A percentile compares a stretch with the other conserved stretches of the same genome.
These are phyloP conservation scores for Pseudanteris insignis DNA, from an alignment of 2,888 invertebrate species.

Conservation along the genomic window DNA sequence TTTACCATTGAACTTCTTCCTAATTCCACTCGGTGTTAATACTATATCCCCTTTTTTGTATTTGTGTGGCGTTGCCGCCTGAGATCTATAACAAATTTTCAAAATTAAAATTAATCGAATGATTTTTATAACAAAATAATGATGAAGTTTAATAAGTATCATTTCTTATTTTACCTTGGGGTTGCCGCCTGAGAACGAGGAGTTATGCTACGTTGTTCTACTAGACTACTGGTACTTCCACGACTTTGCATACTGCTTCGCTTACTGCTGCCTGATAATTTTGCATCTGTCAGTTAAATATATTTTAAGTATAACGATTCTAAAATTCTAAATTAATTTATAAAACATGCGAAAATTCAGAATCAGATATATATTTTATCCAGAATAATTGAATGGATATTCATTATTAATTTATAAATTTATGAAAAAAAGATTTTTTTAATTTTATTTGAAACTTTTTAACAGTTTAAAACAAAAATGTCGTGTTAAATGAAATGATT, in stretches of 20 bases:
- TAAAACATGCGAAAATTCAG: slow-evolving; percentile 16
- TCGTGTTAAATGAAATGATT: too few relatives aligned
- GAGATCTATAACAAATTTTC: slow-evolving; percentile 76
- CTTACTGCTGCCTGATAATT: slow-evolving; percentile 81
- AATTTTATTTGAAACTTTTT: too few relatives aligned
- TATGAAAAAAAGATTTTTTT: too few relatives aligned
- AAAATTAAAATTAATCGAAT: too few relatives aligned
- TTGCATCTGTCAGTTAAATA: slow-evolving; percentile 71
- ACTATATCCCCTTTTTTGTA: slow-evolving; percentile 98
- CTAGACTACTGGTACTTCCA: slow-evolving; percentile 87
- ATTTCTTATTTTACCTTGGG: slow-evolving; percentile 76
- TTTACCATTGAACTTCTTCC: slow-evolving; percentile 99
- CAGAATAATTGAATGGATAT: background rate
- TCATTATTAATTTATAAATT: too few relatives aligned
- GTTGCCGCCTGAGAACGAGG: slow-evolving; percentile 92
- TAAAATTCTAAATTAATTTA: slow-evolving; percentile 55
- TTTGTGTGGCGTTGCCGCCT: slow-evolving; percentile 93
- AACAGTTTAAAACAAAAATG: too few relatives aligned
- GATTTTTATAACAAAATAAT: too few relatives aligned
- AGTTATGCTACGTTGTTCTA: slow-evolving; percentile 83
- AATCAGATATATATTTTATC: slow-evolving; percentile 4
- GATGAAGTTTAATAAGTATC: background rate
- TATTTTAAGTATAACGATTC: slow-evolving; percentile 27
- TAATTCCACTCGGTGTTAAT: slow-evolving; percentile 91
- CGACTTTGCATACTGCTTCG: slow-evolving; percentile 91